phyloP scores from a whole-genome alignment of 2,888 invertebrate genomes.

The Creontiades dilutus region DNA sequence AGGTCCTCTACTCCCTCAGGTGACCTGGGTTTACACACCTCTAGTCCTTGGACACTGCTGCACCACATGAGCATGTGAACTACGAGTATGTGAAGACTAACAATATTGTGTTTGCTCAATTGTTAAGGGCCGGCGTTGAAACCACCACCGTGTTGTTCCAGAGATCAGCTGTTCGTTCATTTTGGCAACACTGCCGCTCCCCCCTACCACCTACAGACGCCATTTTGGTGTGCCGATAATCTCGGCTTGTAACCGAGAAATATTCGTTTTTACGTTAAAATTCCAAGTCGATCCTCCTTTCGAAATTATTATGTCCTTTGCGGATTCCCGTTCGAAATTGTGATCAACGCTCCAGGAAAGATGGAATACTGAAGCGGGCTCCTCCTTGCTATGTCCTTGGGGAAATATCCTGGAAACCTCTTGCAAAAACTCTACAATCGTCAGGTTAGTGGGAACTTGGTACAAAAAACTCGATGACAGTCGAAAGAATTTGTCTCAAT shows the following conservation, averaged over 20 bases:
- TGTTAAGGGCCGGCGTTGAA: background rate
- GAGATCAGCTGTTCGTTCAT: background rate
- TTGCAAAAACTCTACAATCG: constrained; percentile 82
- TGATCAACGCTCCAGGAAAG: background rate
- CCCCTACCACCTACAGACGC: constrained; percentile 12
- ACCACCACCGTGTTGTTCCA: background rate
- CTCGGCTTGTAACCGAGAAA: constrained; percentile 18
- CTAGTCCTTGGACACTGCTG: too few relatives aligned
- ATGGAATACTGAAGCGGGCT: background rate
- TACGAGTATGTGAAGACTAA: too few relatives aligned
- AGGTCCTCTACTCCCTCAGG: too few relatives aligned
- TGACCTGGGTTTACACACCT: too few relatives aligned
- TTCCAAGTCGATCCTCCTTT: background rate
- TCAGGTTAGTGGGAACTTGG: constrained; percentile 80
- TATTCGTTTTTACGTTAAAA: background rate
- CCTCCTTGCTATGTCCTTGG: constrained; percentile 59
- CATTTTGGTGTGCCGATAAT: constrained; percentile 39
- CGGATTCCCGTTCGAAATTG: background rate
- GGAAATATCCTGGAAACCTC: constrained; percentile 76
- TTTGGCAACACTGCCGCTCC: constrained; percentile 21
- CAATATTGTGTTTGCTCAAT: too few relatives aligned
- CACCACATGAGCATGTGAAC: too few relatives aligned
- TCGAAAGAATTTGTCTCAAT: background rate
- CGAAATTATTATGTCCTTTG: background rate
- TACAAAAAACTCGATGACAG: background rate